Conservation (phyloP, 2,888 invertebrate genomes). For the Chrysolina americana region DNA sequence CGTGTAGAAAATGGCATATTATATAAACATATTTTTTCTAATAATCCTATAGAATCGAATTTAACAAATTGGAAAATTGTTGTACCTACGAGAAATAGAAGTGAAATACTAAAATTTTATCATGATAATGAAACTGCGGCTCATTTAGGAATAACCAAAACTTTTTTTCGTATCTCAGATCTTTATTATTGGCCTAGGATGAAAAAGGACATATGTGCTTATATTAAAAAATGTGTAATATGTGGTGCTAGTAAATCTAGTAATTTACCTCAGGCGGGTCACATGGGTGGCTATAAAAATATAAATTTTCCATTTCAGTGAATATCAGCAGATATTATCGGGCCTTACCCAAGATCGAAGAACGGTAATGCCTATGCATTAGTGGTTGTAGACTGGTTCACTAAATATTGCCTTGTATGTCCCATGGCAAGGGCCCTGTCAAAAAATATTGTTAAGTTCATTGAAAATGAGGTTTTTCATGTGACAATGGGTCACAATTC, state of each 20-base stretch:
- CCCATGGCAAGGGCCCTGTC: slow-evolving; percentile 25
- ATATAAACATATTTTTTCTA: slow-evolving; percentile 40
- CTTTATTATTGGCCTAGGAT: no score
- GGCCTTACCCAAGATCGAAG: slow-evolving; percentile 41
- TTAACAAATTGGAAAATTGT: no score
- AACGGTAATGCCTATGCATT: slow-evolving; percentile 18
- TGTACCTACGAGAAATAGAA: no score
- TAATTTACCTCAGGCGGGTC: slow-evolving; percentile 41
- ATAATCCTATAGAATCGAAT: slow-evolving; percentile 12
- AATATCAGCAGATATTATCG: slow-evolving; percentile 46
- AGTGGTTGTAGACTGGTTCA: slow-evolving; percentile 26
- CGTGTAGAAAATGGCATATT: slow-evolving; percentile 38
- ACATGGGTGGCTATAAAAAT: slow-evolving; percentile 37
- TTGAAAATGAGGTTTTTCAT: slow-evolving; percentile 43
- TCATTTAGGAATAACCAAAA: no score
- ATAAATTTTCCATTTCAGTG: slow-evolving; percentile 41
- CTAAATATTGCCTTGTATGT: slow-evolving; percentile 11
- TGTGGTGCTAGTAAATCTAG: slow-evolving; percentile 41
- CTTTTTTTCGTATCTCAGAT: no score
- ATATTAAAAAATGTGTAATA: slow-evolving; percentile 34
- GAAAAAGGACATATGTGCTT: no score
- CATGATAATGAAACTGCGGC: no score
- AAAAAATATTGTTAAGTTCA: slow-evolving; percentile 32
- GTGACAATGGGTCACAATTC: slow-evolving; percentile 43
- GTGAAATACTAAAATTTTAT: no score